Evolutionary conservation across 2,888 invertebrate species (phyloP), one percentile per base, ranked within the genome.

Genomic region (Plutella xylostella): DNA sequence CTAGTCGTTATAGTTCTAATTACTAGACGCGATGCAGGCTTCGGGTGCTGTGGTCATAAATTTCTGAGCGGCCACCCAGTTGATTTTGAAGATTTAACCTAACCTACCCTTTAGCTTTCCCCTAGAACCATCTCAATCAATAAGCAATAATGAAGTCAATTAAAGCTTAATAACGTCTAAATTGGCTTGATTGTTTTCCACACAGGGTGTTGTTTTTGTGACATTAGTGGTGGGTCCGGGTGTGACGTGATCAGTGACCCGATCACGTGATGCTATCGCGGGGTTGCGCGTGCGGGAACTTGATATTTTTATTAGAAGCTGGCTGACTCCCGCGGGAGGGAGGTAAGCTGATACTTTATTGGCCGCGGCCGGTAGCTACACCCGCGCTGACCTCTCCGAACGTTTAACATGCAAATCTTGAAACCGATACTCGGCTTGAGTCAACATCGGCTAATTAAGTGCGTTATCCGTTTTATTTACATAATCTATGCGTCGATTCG

Each of bases 261-360:
- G 33, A 9, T n/a, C 33, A 17, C 7, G 2, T 6, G 15, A 19
- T 17, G 6, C 2, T 12, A 19, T 18, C 12, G 15, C 11, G 17
- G 14, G 42, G 42, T 14, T 38, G 38, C 42, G 43, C 35, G 43
- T 28, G 43, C 44, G 51, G 51, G 54, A 56, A 68, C 65, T 55
- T 55, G 67, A 72, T 72, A 73, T 66, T 71, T 72, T 70, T 72
- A 72, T 72, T 60, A 57, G 44, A 58, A 60, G 52, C 57, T 45
- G 48, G 55, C 55, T 54, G 51, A 49, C 25, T 18, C 4, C 44
- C 49, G 54, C 54, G n/a, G n/a, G n/a, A n/a, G n/a, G n/a, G n/a
- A n/a, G n/a, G 73, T 66, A 73, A 75, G 55, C 42, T 60, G 68
- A 74, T 67, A 73, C 67, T 57, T 58, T 57, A 52, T 51, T 52